These are phyloP conservation scores for Labeo catla DNA, from an alignment of 2,113 vertebrate genomes.

Conservation along the genomic window DNA sequence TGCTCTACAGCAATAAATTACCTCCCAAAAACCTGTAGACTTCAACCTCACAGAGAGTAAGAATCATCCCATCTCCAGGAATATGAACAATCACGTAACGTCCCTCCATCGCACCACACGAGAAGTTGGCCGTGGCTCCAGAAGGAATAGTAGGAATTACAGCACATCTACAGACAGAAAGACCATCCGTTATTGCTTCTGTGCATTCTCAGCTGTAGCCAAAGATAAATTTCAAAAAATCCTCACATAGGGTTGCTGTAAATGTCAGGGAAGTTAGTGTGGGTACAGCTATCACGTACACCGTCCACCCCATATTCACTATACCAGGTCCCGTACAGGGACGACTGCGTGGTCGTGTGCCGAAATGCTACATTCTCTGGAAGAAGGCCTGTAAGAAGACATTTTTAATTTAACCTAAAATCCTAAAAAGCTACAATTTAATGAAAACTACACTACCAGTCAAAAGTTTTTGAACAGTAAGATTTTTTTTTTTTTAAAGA, in stretches of 20 bases:
- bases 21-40: too few relatives aligned
- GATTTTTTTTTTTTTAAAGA: too few relatives aligned
- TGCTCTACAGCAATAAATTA: too few relatives aligned
- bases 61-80: not conserved
- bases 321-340: rapidly evolving
- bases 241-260: not conserved
- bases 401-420: too few relatives aligned
- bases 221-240: not conserved
- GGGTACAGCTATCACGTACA: not conserved
- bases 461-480: too few relatives aligned
- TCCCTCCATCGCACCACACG: constrained; percentile 36
- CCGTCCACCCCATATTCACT: not conserved
- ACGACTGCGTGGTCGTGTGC: not conserved
- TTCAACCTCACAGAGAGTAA: too few relatives aligned
- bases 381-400: too few relatives aligned
- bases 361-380: not conserved
- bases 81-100: not conserved
- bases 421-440: too few relatives aligned
- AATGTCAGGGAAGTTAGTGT: not conserved
- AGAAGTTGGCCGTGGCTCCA: not conserved
- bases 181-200: not conserved
- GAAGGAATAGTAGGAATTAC: not conserved
- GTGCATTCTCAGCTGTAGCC: not conserved
- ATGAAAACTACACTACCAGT: too few relatives aligned
- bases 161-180: constrained; percentile 31